Conservation (phyloP, 2,888 invertebrate genomes). For the Lithophane socia region DNA sequence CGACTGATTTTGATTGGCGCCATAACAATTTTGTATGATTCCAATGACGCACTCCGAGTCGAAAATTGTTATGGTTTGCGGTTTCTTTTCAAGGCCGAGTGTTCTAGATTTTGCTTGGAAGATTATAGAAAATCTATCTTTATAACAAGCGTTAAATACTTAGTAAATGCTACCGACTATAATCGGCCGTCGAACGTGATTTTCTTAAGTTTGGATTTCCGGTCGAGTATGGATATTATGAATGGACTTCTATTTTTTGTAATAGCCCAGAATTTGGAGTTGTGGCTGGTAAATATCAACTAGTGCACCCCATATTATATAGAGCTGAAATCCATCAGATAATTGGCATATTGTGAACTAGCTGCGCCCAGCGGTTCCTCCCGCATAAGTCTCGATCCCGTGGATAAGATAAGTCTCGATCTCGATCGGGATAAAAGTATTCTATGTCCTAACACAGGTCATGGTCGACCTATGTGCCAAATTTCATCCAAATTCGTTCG, state of each 20-base stretch:
- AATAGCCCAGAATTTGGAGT: background rate
- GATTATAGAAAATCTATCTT: background rate
- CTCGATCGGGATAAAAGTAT: no score
- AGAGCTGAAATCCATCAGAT: background rate
- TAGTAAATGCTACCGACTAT: background rate
- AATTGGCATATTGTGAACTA: background rate
- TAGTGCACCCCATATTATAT: background rate
- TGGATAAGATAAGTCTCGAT: no score
- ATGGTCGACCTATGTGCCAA: no score
- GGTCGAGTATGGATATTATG: background rate
- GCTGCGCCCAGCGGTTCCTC: no score
- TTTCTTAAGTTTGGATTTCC: background rate
- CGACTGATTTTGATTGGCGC: background rate
- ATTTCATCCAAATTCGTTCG: no score
- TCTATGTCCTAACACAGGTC: no score
- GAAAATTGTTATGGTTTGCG: background rate
- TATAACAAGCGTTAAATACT: background rate
- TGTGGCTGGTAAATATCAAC: background rate
- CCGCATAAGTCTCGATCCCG: no score
- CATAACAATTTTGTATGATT: background rate
- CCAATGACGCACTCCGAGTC: background rate
- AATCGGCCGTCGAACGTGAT: background rate
- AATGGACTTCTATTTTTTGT: background rate
- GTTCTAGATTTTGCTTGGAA: background rate
- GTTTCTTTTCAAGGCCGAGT: background rate